phyloP scores from a whole-genome alignment of 1,140 invertebrate species.

The Xylocopa sonorina region DNA sequence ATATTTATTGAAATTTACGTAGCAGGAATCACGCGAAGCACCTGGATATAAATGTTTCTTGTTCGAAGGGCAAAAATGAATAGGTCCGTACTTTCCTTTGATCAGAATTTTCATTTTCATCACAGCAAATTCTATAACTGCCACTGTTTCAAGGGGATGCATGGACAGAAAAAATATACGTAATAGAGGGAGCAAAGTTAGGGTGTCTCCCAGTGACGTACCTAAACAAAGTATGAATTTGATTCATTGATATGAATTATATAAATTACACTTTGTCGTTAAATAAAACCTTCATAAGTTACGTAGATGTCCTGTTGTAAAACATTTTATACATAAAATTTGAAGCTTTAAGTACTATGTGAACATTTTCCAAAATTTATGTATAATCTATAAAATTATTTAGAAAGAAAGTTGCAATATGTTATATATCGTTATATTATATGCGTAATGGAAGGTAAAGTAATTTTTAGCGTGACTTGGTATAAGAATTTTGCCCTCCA shows the following conservation, averaged over 20 bases:
- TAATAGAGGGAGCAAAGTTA: slow-evolving; percentile 32
- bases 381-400: neutral
- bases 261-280: neutral
- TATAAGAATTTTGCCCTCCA: neutral
- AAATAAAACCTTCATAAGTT: neutral
- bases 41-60: neutral
- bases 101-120: slow-evolving; percentile 39
- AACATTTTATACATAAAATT: neutral
- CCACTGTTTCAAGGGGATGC: neutral
- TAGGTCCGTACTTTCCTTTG: neutral
- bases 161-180: slow-evolving; percentile 14
- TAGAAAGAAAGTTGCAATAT: neutral
- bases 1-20: neutral
- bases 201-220: slow-evolving; percentile 41
- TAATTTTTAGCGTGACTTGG: neutral
- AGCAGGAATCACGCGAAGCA: neutral
- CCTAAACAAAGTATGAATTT: neutral
- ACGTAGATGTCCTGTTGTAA: neutral
- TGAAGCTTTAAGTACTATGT: too few relatives aligned
- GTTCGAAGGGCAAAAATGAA: slow-evolving; percentile 8
- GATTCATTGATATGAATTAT: neutral
- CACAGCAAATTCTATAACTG: slow-evolving; percentile 21
- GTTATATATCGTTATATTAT: too few relatives aligned
- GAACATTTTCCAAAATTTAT: neutral
- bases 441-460: too few relatives aligned